Conservation (phyloP, 2,888 invertebrate genomes). For the Sturmia bella region DNA sequence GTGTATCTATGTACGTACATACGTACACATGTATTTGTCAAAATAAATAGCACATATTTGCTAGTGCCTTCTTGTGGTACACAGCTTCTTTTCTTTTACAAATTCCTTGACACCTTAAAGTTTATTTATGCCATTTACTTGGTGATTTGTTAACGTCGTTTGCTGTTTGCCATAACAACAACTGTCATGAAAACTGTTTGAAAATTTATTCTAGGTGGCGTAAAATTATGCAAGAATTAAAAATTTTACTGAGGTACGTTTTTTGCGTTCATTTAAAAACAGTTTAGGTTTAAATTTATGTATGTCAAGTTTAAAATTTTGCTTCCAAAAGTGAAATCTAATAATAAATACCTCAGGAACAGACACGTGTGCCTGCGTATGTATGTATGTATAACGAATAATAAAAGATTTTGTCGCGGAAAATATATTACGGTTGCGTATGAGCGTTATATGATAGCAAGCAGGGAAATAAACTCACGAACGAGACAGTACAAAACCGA, state of each 20-base stretch:
- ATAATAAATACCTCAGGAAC: too few relatives aligned
- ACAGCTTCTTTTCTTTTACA: background rate
- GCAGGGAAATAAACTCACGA: too few relatives aligned
- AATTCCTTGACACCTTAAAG: conserved; percentile 34
- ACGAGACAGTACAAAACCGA: too few relatives aligned
- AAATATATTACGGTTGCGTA: too few relatives aligned
- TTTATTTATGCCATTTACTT: conserved; percentile 8
- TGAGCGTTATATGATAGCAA: too few relatives aligned
- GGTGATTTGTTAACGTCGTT: background rate
- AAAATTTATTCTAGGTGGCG: background rate
- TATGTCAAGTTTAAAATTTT: too few relatives aligned
- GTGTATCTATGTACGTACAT: too few relatives aligned
- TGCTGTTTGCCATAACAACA: conserved; percentile 3
- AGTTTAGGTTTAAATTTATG: background rate
- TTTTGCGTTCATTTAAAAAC: conserved; percentile 5
- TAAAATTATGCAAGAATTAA: background rate
- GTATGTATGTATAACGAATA: too few relatives aligned
- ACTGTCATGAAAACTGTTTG: conserved; percentile 17
- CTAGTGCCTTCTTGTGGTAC: background rate
- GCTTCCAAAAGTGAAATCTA: too few relatives aligned
- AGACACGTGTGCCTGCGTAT: too few relatives aligned
- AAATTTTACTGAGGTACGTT: conserved; percentile 16
- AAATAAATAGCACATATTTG: conserved; percentile 9
- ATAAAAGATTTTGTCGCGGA: too few relatives aligned
- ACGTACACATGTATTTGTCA: conserved; percentile 34